phyloP scores from a whole-genome alignment of 37 sponge, comb jelly and placozoan species.

The Lycopodina hypogea region DNA sequence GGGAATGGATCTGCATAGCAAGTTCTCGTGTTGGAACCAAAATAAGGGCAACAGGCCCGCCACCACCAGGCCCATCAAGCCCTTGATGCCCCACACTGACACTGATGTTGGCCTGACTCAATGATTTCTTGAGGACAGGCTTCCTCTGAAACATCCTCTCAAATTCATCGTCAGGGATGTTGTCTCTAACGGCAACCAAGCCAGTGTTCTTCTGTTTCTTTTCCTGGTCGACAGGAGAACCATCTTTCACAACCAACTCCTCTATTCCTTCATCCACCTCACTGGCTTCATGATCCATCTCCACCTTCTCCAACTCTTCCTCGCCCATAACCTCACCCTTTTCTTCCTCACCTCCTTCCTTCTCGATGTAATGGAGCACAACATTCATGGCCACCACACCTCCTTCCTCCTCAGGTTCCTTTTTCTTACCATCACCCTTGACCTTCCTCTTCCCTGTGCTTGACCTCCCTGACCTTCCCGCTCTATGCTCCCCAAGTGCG shows the following conservation, averaged over 20 bases:
- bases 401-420: background rate
- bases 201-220: background rate
- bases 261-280: slow-evolving; percentile 10
- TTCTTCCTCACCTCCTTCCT: background rate
- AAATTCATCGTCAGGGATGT: slow-evolving; percentile 71
- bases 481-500: slow-evolving; percentile 34
- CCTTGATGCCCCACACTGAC: background rate
- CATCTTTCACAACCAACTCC: slow-evolving; percentile 19
- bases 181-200: slow-evolving; percentile 27
- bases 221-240: background rate
- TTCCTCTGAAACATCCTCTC: background rate
- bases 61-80: background rate
- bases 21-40: slow-evolving; percentile 93
- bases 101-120: background rate
- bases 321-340: background rate
- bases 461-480: background rate
- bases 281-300: slow-evolving; percentile 13
- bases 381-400: slow-evolving; percentile 39
- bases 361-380: slow-evolving; percentile 25
- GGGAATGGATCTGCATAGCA: slow-evolving; percentile 83
- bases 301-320: background rate
- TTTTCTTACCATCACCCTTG: background rate
- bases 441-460: background rate
- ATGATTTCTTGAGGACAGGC: background rate
- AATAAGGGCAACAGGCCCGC: slow-evolving; percentile 64